Base-by-base conservation (phyloP, 2,888 invertebrate genomes). In the Parnassius glacialis region DNA sequence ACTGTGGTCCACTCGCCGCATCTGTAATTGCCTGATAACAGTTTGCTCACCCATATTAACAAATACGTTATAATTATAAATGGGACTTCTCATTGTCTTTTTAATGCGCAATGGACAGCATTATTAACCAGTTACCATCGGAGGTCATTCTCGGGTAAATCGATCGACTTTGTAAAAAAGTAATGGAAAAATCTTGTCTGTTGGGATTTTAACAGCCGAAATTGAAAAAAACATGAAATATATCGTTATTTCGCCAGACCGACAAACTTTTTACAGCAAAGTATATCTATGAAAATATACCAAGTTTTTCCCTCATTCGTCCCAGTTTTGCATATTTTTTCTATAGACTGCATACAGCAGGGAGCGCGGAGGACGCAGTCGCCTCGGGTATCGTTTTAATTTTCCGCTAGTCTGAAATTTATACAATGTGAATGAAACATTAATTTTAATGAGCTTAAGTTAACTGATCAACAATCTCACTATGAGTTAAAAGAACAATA, bases 401-500 rank as follows among this genome's bases (percentile, higher is more conserved):
- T 91, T 91, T 91, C 91, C 91, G 91, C 85, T 76, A 74, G 79
- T 76, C 77, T 80, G 83, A 87, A 87, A 86, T 88, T 82, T 86
- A 87, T 84, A 84, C 84, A 79, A 80, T 80, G 79, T 77, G 84
- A 90, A 89, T 86, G 89, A 86, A 87, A 84, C 85, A 84, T 90
- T 87, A 88, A 85, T 89, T 91, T 91, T 90, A 91, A 90, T 90
- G 90, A 90, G 87, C 86, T 85, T 83, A 88, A 89, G 87, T 88
- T 88, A 87, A 88, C 85, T 85, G 84, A 87, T 89, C 83, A 80
- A 77, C 78, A 75, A 71, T 68, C 76, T 76, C 73, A 65, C 64
- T 67, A 64, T 7, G 9, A 62, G 55, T 34, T 11, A 11, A 54
- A 45, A 62, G 50, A 52, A 34, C 3, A 67, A 66, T 68, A 66